phyloP scores from a whole-genome alignment of 2,888 invertebrate genomes.

The Nemurella pictetii region DNA sequence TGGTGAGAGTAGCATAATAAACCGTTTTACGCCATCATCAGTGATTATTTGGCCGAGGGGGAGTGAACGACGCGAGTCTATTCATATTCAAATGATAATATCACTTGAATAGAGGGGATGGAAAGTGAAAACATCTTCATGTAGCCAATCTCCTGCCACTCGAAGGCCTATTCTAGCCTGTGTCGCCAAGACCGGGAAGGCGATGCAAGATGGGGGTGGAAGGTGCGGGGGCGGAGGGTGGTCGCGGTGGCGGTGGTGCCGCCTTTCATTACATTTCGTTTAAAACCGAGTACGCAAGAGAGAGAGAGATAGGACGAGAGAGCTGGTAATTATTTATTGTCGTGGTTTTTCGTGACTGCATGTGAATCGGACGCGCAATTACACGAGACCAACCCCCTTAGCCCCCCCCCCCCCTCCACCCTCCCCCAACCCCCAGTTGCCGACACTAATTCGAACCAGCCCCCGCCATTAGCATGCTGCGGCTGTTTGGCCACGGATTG shows the following conservation, averaged over 20 bases:
- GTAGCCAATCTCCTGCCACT: neutral
- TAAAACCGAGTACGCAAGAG: neutral
- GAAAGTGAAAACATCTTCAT: neutral
- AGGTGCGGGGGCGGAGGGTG: too few relatives aligned
- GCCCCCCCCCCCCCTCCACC: neutral
- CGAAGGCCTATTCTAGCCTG: neutral
- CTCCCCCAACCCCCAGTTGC: neutral
- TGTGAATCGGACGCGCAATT: neutral
- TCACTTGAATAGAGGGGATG: neutral
- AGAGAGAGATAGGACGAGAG: too few relatives aligned
- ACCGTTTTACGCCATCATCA: neutral
- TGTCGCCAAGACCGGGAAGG: neutral
- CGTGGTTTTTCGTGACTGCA: neutral
- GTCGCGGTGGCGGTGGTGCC: too few relatives aligned
- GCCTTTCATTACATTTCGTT: neutral
- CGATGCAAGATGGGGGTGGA: neutral
- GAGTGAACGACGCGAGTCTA: constrained; percentile 9
- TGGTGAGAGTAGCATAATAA: too few relatives aligned
- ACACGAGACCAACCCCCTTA: neutral
- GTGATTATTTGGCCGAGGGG: neutral
- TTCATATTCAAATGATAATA: constrained; percentile 22
- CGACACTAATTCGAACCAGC: neutral
- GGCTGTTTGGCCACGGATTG: neutral
- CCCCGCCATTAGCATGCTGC: neutral
- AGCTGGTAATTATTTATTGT: neutral